Conservation (phyloP, 2,888 invertebrate genomes). For the Andrena haemorrhoa region DNA sequence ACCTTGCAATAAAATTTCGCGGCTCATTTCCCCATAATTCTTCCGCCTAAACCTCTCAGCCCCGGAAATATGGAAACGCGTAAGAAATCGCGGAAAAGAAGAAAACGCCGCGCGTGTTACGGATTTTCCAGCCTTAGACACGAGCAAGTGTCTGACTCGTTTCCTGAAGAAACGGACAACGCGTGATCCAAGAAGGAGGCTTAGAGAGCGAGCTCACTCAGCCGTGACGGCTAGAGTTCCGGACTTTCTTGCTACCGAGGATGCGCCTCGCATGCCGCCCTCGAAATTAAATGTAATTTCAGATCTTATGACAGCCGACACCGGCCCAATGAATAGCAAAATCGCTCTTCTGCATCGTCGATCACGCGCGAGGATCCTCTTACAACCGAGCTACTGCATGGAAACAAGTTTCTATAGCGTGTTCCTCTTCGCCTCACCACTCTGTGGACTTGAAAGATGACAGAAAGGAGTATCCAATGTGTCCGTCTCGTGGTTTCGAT, state of each 20-base stretch:
- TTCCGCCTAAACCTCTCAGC: too few relatives aligned
- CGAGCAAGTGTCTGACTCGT: neutral
- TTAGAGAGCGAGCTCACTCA: slow-evolving; percentile 69
- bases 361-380: slow-evolving; percentile 33
- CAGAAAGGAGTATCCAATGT: too few relatives aligned
- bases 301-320: slow-evolving; percentile 34
- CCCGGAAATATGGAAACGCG: neutral
- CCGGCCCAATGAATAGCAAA: slow-evolving; percentile 11
- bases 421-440: slow-evolving; percentile 21
- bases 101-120: slow-evolving; percentile 42
- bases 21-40: too few relatives aligned
- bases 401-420: slow-evolving; percentile 40
- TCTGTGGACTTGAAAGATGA: neutral
- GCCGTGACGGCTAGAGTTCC: slow-evolving; percentile 61
- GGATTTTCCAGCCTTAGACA: slow-evolving; percentile 20
- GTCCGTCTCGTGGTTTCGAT: too few relatives aligned
- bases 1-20: too few relatives aligned
- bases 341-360: slow-evolving; percentile 56
- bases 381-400: slow-evolving; percentile 23
- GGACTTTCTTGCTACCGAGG: slow-evolving; percentile 65
- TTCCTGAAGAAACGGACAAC: slow-evolving; percentile 48
- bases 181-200: slow-evolving; percentile 37
- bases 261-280: slow-evolving; percentile 60
- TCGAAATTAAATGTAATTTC: slow-evolving; percentile 70
- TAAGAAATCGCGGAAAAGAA: slow-evolving; percentile 49